These are phyloP conservation scores for Nerophis lumbriciformis DNA, from an alignment of 2,113 vertebrate genomes.

Conservation along the genomic window DNA sequence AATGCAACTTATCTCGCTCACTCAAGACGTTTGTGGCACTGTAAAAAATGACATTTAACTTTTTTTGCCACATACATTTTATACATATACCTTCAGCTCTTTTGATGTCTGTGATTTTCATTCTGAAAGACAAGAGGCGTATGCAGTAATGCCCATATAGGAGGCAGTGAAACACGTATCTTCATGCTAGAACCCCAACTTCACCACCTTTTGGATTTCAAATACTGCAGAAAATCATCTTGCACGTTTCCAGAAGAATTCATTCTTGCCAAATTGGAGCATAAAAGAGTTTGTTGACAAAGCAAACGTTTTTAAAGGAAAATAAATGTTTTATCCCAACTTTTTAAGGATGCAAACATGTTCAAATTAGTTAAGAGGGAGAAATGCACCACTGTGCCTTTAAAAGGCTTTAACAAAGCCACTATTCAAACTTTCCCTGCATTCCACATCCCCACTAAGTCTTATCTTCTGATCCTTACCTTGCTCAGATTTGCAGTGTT, in stretches of 20 bases:
- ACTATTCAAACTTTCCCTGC: conserved; percentile 9
- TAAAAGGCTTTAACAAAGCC: conserved; percentile 37
- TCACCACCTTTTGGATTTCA: neutral
- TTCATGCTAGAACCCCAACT: conserved; percentile 4
- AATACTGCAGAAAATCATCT: neutral
- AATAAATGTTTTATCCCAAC: neutral
- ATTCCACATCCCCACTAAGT: conserved; percentile 34
- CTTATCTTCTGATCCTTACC: conserved; percentile 41
- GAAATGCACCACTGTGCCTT: conserved; percentile 19
- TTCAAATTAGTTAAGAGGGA: neutral
- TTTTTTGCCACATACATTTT: conserved; percentile 21
- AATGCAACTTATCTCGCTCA: neutral
- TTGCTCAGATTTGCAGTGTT: conserved; percentile 31
- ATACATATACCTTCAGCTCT: conserved; percentile 81
- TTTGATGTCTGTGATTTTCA: conserved; percentile 93
- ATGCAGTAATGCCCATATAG: conserved; percentile 68
- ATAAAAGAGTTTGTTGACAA: neutral
- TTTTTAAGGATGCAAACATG: neutral
- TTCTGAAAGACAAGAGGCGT: conserved; percentile 96
- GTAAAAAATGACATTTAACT: conserved; percentile 9
- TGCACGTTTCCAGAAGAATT: conserved; percentile 8
- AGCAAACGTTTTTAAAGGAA: neutral
- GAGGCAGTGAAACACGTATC: conserved; percentile 30
- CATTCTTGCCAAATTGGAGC: neutral
- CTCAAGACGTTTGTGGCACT: conserved; percentile 25